A percentile compares a stretch with the other conserved stretches of the same genome.
Evolutionary conservation across 2,113 vertebrate species (phyloP).

Genomic region (Gymnobelideus leadbeateri): DNA sequence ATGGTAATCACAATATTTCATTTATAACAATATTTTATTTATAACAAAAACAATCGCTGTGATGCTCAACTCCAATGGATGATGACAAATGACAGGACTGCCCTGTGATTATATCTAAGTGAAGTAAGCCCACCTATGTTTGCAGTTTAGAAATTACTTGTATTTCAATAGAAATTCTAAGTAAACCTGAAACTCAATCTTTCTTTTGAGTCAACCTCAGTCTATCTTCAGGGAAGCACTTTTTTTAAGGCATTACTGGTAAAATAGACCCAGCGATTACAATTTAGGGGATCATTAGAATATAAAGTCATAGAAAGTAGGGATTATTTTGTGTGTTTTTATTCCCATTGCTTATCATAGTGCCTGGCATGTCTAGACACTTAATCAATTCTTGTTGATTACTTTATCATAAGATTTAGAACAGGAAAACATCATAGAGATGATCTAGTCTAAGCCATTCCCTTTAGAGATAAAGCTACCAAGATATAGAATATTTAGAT

Average conservation of each 20-base stretch:
- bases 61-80: constrained; percentile 29
- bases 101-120: not conserved
- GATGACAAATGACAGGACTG: constrained; percentile 11
- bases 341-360: not conserved
- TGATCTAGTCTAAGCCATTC: not conserved
- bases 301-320: not conserved
- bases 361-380: not conserved
- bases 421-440: not conserved
- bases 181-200: constrained; percentile 6
- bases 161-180: constrained; percentile 25
- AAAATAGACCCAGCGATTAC: not conserved
- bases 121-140: not conserved
- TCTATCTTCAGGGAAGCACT: not conserved
- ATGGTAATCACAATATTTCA: constrained; percentile 15
- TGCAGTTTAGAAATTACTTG: not conserved
- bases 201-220: not conserved
- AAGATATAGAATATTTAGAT: not conserved
- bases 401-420: not conserved
- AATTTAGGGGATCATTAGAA: not conserved
- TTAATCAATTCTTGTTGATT: not conserved
- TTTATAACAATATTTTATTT: not conserved
- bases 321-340: not conserved
- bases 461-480: not conserved
- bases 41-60: constrained; percentile 34
- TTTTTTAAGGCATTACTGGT: not conserved